Base-by-base conservation (phyloP, 2,797 vertebrate genomes). In the Coccyzus lansbergi region DNA sequence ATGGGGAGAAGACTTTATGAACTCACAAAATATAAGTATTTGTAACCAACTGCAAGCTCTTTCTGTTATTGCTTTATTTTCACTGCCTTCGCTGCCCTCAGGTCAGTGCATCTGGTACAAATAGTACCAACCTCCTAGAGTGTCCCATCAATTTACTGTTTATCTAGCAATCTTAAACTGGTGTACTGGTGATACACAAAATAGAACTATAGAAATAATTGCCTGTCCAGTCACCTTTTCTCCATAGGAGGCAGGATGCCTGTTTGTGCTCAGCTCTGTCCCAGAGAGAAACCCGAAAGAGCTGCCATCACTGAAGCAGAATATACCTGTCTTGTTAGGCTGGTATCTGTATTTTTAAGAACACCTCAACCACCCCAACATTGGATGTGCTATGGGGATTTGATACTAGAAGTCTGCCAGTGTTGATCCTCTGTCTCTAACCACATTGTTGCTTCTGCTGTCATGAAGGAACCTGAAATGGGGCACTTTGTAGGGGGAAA, bases 201-300 rank as follows among this genome's bases (percentile, higher is more conserved):
- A 85, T 40, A 24, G 15, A 87, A 44, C 5, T 55, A 34, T 21
- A 36, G 20, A 83, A 80, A 46, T 36, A 51, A 29, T 36, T 58
- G 24, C 49, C 36, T 60, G 26, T 83, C 59, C 48, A 82, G 63
- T 7, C 25, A 79, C 24, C 7, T 79, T 87, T 91, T 72, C 58
- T 85, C 25, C 2, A 0, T 24, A 28, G 51, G 17, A 74, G 31
- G 64, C 28, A 56, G 36, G 21, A 31, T 0, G 1, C 21, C 7
- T 70, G 4, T 75, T 64, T 83, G 67, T 76, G 36, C 53, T 87
- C 74, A n/a, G 33, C 8, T 56, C 26, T 51, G 48, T 44, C 44
- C 60, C 29, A 40, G 64, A 36, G 40, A 44, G 44, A n/a, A 83
- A 28, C 24, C 36, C 5, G 2, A 70, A 86, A 36, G 12, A 65